A percentile compares a stretch with the other conserved stretches of the same genome.
These are phyloP conservation scores for Sinodicranocentrus sp. DNA, from an alignment of 2,888 invertebrate species.

Conservation along the genomic window DNA sequence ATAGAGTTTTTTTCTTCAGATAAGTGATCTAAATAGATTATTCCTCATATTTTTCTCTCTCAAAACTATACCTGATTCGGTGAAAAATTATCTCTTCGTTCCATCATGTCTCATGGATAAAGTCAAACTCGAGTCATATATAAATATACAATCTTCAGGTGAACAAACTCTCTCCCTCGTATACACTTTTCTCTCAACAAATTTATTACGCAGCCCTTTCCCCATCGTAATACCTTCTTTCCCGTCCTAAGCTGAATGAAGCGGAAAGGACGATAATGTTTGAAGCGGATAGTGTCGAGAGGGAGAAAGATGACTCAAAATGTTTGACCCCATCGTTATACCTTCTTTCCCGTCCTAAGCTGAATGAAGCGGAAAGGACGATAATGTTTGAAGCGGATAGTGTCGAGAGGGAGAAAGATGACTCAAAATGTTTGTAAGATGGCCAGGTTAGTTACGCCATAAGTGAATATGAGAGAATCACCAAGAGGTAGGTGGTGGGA, in stretches of 20 bases:
- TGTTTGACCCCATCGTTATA: neutral
- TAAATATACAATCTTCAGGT: constrained; percentile 3
- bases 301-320: constrained; percentile 8
- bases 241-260: constrained; percentile 43
- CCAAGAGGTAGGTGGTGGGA: constrained; percentile 32
- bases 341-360: neutral
- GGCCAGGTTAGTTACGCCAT: neutral
- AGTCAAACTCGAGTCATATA: neutral
- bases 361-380: constrained; percentile 65
- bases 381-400: constrained; percentile 54
- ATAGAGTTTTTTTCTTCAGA: neutral
- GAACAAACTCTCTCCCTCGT: neutral
- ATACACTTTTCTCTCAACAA: constrained; percentile 34
- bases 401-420: neutral
- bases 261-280: constrained; percentile 64
- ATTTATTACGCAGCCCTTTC: constrained; percentile 36
- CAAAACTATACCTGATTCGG: constrained; percentile 30
- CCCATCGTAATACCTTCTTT: neutral
- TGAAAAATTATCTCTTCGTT: constrained; percentile 57
- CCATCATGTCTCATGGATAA: constrained; percentile 42
- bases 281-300: constrained; percentile 12
- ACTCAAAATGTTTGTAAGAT: constrained; percentile 19
- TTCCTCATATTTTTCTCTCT: constrained; percentile 53
- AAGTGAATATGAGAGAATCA: constrained; percentile 3
- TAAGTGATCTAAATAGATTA: constrained; percentile 65